A percentile compares a stretch with the other conserved stretches of the same genome.
Conservation (phyloP, 2,113 vertebrate genomes). For the Phrynocephalus versicolor region DNA sequence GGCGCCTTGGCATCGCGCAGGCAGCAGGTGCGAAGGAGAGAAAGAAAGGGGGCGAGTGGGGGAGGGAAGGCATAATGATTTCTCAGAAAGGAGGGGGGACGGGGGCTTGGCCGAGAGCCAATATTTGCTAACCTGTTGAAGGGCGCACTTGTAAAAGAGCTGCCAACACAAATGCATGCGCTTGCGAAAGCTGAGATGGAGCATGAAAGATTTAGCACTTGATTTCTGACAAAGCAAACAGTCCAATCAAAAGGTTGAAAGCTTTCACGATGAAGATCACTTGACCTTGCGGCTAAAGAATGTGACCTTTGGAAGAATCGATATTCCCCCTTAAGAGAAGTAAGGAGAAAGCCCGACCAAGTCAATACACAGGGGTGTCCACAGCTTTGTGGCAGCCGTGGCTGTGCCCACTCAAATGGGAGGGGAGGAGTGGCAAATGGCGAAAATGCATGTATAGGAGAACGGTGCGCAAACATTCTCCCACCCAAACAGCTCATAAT, state of each 20-base stretch:
- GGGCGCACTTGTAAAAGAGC: conserved; percentile 59
- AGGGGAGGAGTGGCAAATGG: background rate
- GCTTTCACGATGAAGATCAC: conserved; percentile 68
- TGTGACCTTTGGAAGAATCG: conserved; percentile 59
- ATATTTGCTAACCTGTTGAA: conserved; percentile 68
- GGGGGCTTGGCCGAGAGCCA: conserved; percentile 67
- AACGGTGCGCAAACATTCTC: background rate
- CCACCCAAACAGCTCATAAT: too few relatives aligned
- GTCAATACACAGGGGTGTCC: background rate
- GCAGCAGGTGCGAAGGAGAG: conserved; percentile 50
- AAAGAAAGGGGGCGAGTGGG: conserved; percentile 35
- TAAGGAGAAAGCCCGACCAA: conserved; percentile 44
- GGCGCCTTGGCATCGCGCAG: conserved; percentile 67
- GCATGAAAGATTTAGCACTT: conserved; percentile 59
- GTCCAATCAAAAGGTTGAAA: conserved; percentile 71
- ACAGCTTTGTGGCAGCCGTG: background rate
- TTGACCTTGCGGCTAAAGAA: conserved; percentile 68
- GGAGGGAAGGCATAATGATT: conserved; percentile 67
- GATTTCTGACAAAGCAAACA: conserved; percentile 71
- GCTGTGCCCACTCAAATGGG: background rate
- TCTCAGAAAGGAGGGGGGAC: conserved; percentile 55
- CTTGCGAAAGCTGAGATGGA: conserved; percentile 68
- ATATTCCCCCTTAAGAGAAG: conserved; percentile 55
- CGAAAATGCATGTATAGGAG: background rate
- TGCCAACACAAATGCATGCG: conserved; percentile 13